Conservation (phyloP, 2,113 vertebrate species). For the Cynocephalus volans region DNA sequence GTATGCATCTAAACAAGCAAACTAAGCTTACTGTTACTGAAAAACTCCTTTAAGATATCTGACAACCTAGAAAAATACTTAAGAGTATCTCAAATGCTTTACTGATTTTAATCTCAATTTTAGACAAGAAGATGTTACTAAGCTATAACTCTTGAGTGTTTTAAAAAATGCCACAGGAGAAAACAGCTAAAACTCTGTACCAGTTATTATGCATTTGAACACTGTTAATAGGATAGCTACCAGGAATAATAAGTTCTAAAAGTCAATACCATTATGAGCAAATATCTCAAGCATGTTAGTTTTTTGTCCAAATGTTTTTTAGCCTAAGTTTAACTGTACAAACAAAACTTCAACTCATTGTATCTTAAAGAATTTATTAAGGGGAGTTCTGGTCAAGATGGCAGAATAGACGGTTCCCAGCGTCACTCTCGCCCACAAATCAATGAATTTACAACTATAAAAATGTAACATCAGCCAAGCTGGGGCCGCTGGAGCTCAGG, state of each 20-base stretch:
- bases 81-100: not conserved
- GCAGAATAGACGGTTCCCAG: no score
- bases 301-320: conserved; percentile 51
- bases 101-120: conserved; percentile 48
- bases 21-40: conserved; percentile 1
- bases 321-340: conserved; percentile 41
- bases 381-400: not conserved
- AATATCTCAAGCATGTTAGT: conserved; percentile 14
- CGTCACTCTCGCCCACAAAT: no score
- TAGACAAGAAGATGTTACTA: conserved; percentile 8
- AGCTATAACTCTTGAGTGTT: not conserved
- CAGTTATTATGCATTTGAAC: not conserved
- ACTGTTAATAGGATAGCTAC: not conserved
- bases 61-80: conserved; percentile 19
- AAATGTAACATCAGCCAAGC: no score
- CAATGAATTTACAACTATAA: no score
- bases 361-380: conserved; percentile 30
- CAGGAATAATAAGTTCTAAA: conserved; percentile 36
- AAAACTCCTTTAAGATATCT: conserved; percentile 21
- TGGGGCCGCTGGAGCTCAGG: no score
- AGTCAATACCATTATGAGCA: conserved; percentile 50
- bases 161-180: conserved; percentile 35
- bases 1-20: not conserved
- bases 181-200: not conserved
- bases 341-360: conserved; percentile 29